Percentiles rank a stretch among this genome's conserved stretches.
phyloP scores from a whole-genome alignment of 2,797 vertebrate genomes.

The Mus spretus region DNA sequence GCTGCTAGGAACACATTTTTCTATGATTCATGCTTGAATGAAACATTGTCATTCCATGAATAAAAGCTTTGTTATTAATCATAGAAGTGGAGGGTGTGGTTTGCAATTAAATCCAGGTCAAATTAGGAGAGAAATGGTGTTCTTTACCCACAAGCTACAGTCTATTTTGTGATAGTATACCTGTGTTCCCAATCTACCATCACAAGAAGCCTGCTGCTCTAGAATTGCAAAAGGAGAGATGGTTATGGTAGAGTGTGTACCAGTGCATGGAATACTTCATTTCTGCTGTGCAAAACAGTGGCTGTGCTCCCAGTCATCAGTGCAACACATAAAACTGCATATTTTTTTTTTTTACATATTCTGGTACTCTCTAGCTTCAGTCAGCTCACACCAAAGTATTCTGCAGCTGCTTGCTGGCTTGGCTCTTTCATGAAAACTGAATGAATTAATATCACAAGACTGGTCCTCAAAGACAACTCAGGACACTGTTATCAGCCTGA shows the following conservation, averaged over 20 bases:
- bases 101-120: neutral
- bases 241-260: neutral
- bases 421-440: neutral
- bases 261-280: neutral
- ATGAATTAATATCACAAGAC: neutral
- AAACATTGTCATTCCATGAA: neutral
- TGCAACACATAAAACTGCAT: neutral
- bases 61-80: neutral
- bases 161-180: neutral
- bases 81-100: neutral
- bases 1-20: neutral
- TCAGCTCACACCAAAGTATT: neutral
- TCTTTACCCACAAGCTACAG: neutral
- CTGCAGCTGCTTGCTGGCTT: neutral
- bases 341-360: neutral
- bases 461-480: neutral
- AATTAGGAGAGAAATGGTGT: too few species aligned
- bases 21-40: neutral
- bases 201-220: neutral
- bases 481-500: neutral
- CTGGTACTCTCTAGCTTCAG: neutral
- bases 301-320: neutral
- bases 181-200: neutral
- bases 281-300: neutral
- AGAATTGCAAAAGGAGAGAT: neutral